Evolutionary conservation across 2,888 invertebrate genomes (phyloP).

Genomic region (Agriopis aurantiaria): DNA sequence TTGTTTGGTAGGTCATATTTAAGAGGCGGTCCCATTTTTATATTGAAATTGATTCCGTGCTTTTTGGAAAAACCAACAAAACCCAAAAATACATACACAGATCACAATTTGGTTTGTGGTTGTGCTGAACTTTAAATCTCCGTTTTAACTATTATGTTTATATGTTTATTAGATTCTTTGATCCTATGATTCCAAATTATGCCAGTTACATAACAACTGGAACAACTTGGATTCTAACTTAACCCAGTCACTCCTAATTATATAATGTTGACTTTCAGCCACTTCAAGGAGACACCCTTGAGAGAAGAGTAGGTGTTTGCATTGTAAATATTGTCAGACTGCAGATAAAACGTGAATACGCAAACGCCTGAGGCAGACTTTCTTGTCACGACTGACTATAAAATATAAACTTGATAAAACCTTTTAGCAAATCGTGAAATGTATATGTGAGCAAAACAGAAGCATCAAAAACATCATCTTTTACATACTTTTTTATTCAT

Average conservation of each 20-base stretch:
- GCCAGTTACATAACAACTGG: too few relatives aligned
- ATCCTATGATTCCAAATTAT: too few relatives aligned
- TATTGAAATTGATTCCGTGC: too few relatives aligned
- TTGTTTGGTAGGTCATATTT: too few relatives aligned
- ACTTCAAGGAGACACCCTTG: conserved; percentile 7
- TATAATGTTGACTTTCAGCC: conserved; percentile 1
- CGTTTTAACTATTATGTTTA: too few relatives aligned
- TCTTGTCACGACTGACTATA: conserved; percentile 14
- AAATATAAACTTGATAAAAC: conserved; percentile 12
- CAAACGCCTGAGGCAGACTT: background rate
- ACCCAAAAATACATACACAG: too few relatives aligned
- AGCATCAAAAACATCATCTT: background rate
- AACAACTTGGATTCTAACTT: background rate
- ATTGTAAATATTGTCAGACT: conserved; percentile 13
- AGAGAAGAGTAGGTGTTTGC: background rate
- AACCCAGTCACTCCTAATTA: background rate
- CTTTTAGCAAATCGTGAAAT: conserved; percentile 1
- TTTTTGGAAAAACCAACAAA: too few relatives aligned
- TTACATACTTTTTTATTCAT: background rate
- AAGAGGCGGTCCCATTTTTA: too few relatives aligned
- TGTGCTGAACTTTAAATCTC: too few relatives aligned
- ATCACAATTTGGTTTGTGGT: too few relatives aligned
- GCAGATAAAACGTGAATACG: conserved; percentile 15
- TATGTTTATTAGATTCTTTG: too few relatives aligned
- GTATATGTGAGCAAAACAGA: conserved; percentile 6